These are phyloP conservation scores for Pachycephala philippinensis DNA, from an alignment of 2,113 vertebrate genomes.

Conservation along the genomic window DNA sequence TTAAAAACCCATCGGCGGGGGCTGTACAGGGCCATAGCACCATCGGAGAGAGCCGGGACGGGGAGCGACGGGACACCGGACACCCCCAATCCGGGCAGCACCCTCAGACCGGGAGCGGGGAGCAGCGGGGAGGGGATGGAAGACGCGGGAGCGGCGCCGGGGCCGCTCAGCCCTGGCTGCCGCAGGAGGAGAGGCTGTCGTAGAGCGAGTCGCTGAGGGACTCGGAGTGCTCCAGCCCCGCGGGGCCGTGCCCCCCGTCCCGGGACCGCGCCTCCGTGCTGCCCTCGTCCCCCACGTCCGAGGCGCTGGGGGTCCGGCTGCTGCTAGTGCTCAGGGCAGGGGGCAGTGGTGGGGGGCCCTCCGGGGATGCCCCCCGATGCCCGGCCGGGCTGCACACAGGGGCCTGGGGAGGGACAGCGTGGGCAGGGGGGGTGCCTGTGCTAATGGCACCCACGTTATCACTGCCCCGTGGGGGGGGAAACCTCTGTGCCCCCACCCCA, in stretches of 20 bases:
- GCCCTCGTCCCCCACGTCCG: conserved; percentile 85
- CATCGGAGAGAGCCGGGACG: conserved; percentile 3
- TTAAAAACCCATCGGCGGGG: conserved; percentile 1
- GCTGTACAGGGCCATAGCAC: conserved; percentile 64
- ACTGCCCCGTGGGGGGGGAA: rapidly evolving
- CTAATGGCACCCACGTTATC: rapidly evolving
- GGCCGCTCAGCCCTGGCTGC: conserved; percentile 86
- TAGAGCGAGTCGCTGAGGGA: conserved; percentile 94
- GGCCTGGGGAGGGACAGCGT: neutral
- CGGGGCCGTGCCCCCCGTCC: conserved; percentile 79
- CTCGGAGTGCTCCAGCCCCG: conserved; percentile 88
- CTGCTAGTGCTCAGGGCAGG: conserved; percentile 75
- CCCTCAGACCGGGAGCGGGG: neutral
- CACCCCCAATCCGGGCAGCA: neutral
- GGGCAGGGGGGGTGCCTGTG: neutral
- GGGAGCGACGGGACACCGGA: neutral
- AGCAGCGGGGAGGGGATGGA: neutral
- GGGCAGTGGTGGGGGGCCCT: conserved; percentile 70
- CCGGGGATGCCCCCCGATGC: neutral
- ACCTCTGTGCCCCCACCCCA: too few species aligned
- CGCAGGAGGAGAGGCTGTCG: conserved; percentile 93
- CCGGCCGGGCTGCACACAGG: neutral
- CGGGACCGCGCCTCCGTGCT: conserved; percentile 78
- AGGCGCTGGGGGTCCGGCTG: conserved; percentile 78
- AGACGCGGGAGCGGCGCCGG: neutral